Evolutionary conservation across 1,140 invertebrate genomes (phyloP), one percentile per base, ranked within the genome.

Genomic region (Tetragnatha versicolor): DNA sequence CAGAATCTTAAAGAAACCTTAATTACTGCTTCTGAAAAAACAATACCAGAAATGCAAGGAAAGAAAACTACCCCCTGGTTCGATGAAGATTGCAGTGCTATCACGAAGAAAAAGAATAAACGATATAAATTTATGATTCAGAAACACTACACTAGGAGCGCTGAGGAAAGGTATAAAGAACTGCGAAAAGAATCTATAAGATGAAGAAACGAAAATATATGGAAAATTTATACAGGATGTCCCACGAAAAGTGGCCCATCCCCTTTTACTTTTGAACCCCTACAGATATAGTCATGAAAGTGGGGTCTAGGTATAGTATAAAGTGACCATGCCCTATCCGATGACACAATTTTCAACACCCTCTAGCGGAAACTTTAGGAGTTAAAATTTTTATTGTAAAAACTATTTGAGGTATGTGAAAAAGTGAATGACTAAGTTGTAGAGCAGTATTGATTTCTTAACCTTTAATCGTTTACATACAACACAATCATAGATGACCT

Each of bases 41-140:
- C 66, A 9, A 68, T 53, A 22, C 66, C 66, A 69, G 27, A 53
- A 7, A 35, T 29, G 29, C 33, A 53, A 70, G 25, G 2, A 37
- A 68, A 49, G 39, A 49, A 37, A 49, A 68, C 7, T 17, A 47
- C 25, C 1, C 4, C 14, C 20, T 70, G 47, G 49, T 70, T 25
- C 53, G 66, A 53, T 53, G 33, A 42, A 25, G 47, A 70, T 6
- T 51, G 6, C 25, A 9, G n/a, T 37, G 17, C 17, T 3, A 6
- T 39, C 25, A 53, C 66, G n/a, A 25, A n/a, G 10, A 70, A 53
- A 33, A 70, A 70, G 35, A 70, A 70, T 39, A 22, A 33, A 14
- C 47, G 47, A n/a, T 70, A 70, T 37, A 70, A 70, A n/a, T n/a
- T n/a, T n/a, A 51, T 12, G 45, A 68, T 68, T n/a, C 65, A 68